phyloP scores from a whole-genome alignment of 2,113 vertebrate species.

The Motacilla tschutschensis region DNA sequence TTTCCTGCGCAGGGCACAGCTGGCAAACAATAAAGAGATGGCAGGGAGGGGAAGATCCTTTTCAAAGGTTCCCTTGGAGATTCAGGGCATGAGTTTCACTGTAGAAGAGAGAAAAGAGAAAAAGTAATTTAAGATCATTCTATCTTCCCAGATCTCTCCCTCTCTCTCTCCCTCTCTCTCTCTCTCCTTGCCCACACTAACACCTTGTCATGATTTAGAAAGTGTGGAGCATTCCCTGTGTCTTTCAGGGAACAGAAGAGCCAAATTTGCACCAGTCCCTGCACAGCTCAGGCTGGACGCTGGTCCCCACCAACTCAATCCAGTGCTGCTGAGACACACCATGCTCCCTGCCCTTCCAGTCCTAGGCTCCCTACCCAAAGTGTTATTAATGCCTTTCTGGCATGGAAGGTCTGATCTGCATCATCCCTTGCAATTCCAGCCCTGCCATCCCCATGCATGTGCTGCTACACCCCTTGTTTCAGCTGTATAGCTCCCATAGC shows the following conservation, averaged over 20 bases:
- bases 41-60: constrained; percentile 25
- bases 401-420: background rate
- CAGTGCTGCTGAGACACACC: background rate
- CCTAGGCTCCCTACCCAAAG: background rate
- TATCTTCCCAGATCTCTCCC: background rate
- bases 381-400: background rate
- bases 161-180: background rate
- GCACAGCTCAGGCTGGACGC: background rate
- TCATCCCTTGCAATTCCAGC: background rate
- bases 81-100: constrained; percentile 50
- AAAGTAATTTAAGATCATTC: constrained; percentile 38
- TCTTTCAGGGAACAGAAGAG: background rate
- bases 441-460: background rate
- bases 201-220: constrained; percentile 8
- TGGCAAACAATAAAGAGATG: constrained; percentile 20
- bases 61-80: constrained; percentile 52
- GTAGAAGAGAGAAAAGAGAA: constrained; percentile 38
- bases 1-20: constrained; percentile 14
- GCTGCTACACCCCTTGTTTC: background rate
- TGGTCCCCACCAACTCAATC: background rate
- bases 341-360: background rate
- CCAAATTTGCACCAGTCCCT: background rate
- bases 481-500: background rate
- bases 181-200: constrained; percentile 26
- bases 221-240: background rate